These are phyloP conservation scores for Parnassius glacialis DNA, from an alignment of 2,888 invertebrate species.

Conservation along the genomic window DNA sequence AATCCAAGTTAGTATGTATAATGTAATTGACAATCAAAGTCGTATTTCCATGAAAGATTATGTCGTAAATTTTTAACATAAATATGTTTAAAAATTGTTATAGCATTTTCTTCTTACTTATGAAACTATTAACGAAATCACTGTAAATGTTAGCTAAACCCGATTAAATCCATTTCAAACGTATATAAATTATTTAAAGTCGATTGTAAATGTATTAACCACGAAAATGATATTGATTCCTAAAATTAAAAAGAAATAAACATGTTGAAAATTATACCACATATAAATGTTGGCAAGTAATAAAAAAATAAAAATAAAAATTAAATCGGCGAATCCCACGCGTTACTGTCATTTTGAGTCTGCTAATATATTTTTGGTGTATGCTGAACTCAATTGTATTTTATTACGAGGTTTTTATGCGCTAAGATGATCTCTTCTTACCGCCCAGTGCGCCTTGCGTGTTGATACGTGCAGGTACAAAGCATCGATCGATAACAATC, in stretches of 20 bases:
- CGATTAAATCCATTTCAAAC: conserved; percentile 5
- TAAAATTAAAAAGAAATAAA: conserved; percentile 15
- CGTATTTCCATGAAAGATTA: too few species aligned
- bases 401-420: conserved; percentile 7
- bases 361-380: conserved; percentile 10
- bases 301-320: conserved; percentile 15
- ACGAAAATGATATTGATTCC: conserved; percentile 19
- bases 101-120: too few species aligned
- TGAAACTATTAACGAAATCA: too few species aligned
- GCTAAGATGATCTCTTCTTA: conserved; percentile 24
- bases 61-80: too few species aligned
- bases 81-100: too few species aligned
- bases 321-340: conserved; percentile 17
- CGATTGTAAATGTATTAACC: conserved; percentile 21
- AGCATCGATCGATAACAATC: conserved; percentile 44
- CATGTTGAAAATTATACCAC: conserved; percentile 20
- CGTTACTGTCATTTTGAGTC: conserved; percentile 10
- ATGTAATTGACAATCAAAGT: too few species aligned
- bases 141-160: conserved; percentile 3
- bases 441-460: conserved; percentile 26
- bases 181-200: conserved; percentile 21
- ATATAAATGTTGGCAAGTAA: conserved; percentile 16
- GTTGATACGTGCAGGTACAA: conserved; percentile 33
- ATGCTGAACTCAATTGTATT: conserved; percentile 8
- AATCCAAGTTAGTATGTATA: too few species aligned